Evolutionary conservation across 2,797 vertebrate species (phyloP).

Genomic region (Cuculus canorus): DNA sequence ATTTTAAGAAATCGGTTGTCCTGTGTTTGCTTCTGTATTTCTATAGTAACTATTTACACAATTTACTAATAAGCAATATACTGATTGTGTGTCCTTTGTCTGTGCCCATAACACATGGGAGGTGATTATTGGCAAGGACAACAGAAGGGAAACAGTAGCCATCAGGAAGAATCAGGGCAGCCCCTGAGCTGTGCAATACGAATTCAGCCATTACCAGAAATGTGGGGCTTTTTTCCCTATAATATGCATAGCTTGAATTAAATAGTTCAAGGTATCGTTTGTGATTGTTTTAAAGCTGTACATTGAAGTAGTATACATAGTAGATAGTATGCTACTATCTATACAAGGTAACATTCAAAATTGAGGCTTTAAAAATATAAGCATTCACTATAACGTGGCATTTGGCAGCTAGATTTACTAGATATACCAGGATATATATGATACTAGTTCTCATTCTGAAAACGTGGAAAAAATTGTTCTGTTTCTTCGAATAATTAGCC

Average conservation of each 20-base stretch:
- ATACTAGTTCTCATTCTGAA: neutral
- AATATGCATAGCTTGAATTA: neutral
- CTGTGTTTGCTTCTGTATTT: neutral
- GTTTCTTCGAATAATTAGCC: neutral
- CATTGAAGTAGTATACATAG: neutral
- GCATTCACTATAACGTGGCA: neutral
- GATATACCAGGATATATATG: neutral
- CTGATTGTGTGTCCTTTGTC: neutral
- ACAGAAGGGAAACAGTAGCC: neutral
- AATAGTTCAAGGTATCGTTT: neutral
- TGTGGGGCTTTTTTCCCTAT: accelerated
- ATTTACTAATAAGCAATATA: neutral
- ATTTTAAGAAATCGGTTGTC: neutral
- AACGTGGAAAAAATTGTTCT: neutral
- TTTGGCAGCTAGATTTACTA: neutral
- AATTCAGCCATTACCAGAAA: neutral
- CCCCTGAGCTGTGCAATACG: neutral
- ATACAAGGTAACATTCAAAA: neutral
- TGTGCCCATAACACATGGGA: neutral
- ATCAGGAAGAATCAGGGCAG: neutral
- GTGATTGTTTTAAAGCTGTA: neutral
- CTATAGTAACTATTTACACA: neutral
- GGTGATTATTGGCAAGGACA: neutral
- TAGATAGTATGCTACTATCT: neutral
- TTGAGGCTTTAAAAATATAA: neutral